A percentile compares a stretch with the other conserved stretches of the same genome.
Evolutionary conservation across 2,888 invertebrate species (phyloP).

Genomic region (Polyploca ridens): DNA sequence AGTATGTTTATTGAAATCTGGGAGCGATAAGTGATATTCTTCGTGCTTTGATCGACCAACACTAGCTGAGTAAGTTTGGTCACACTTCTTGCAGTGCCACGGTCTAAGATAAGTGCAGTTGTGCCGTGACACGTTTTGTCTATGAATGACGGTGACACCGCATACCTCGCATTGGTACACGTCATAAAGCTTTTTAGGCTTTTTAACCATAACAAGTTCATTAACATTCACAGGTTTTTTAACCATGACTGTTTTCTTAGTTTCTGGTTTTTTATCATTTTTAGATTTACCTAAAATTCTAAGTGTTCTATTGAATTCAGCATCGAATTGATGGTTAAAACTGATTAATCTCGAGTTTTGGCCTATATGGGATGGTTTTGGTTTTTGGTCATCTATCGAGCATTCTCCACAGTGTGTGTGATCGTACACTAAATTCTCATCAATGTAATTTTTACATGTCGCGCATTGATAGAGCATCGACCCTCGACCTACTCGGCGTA

Average conservation of each 20-base stretch:
- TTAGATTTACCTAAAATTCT: conserved; percentile 8
- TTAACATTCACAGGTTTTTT: conserved; percentile 4
- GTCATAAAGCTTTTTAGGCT: conserved; percentile 16
- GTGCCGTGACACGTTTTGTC: conserved; percentile 14
- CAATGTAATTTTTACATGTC: conserved; percentile 36
- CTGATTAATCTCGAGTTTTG: not conserved
- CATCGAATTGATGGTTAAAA: not conserved
- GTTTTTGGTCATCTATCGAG: not conserved
- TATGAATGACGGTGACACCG: not conserved
- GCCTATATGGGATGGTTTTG: not conserved
- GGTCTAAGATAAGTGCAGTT: not conserved
- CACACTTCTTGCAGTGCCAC: conserved; percentile 27
- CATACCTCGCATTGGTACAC: conserved; percentile 17
- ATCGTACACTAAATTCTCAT: conserved; percentile 15
- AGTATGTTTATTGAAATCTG: conserved; percentile 20
- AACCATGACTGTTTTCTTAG: too few species aligned
- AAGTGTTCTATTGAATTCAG: not conserved
- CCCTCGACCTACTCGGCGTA: conserved; percentile 43
- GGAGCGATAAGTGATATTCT: conserved; percentile 25
- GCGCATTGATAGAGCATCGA: conserved; percentile 49
- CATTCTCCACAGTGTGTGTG: not conserved
- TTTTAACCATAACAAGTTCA: not conserved
- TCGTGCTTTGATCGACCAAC: conserved; percentile 24
- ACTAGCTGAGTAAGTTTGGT: conserved; percentile 21
- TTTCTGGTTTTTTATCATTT: too few species aligned